Conservation (phyloP, 2,113 vertebrate species). For the Xiphorhynchus elegans region DNA sequence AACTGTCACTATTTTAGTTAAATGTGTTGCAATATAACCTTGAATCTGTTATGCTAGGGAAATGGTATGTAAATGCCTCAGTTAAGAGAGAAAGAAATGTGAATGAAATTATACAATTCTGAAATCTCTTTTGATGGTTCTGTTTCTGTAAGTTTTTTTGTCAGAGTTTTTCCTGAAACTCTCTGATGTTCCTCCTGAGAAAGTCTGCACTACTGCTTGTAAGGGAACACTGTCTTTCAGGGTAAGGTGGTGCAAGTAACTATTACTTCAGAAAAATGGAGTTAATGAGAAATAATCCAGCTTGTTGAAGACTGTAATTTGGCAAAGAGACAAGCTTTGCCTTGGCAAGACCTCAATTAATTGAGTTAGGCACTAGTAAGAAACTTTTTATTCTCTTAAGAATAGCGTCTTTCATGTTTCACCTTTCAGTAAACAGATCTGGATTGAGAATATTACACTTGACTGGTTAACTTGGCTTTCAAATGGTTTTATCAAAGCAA, state of each 20-base stretch:
- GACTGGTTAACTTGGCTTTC: slow-evolving; percentile 25
- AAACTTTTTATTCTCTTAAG: slow-evolving; percentile 62
- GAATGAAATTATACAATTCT: background rate
- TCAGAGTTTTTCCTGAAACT: background rate
- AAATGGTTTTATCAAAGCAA: background rate
- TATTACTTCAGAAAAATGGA: background rate
- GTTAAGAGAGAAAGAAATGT: background rate
- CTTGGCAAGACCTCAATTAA: slow-evolving; percentile 38
- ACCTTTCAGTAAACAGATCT: slow-evolving; percentile 56
- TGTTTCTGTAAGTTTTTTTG: background rate
- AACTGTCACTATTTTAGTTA: background rate
- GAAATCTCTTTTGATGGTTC: background rate
- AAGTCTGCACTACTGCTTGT: background rate
- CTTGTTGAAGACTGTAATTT: slow-evolving; percentile 29
- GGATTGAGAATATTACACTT: slow-evolving; percentile 28
- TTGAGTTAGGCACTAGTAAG: slow-evolving; percentile 53
- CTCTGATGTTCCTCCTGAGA: background rate
- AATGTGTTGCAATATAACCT: slow-evolving; percentile 36
- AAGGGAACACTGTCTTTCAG: background rate
- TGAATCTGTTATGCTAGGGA: background rate
- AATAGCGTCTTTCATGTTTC: slow-evolving; percentile 59
- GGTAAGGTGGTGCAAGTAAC: background rate
- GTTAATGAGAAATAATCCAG: slow-evolving; percentile 9
- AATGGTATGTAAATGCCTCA: background rate
- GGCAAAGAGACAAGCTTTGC: slow-evolving; percentile 28